Base-by-base conservation (phyloP, 2,888 invertebrate genomes). In the Mythimna ferrago region DNA sequence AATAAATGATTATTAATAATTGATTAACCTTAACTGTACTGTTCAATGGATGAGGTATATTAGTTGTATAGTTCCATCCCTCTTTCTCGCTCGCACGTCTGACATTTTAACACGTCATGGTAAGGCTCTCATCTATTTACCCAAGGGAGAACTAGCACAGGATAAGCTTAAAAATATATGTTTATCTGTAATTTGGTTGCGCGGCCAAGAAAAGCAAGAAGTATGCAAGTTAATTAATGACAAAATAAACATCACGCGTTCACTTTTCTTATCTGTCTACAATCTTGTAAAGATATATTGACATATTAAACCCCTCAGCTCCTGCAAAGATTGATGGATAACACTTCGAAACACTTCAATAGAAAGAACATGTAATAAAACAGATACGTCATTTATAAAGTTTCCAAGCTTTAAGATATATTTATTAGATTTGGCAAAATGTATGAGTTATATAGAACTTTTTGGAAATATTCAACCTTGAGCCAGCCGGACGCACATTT, bases 301-400 rank as follows among this genome's bases (percentile, higher is more conserved):
- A n/a, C 6, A 58, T 6, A 65, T 19, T 60, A 26, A 53, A 44
- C 32, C 32, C 6, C 35, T 54, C 16, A 41, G n/a, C n/a, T 66
- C 14, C 14, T 54, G 66, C 19, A 61, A 21, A 56, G 38, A 67
- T 66, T 57, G 62, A 75, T 61, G 32, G 56, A 61, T 62, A 53
- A 48, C 67, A 35, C 32, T 62, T 61, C 60, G 26, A 35, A 54
- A 68, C 10, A 44, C 56, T 66, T 58, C 35, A 48, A 10, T 48
- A 56, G 14, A 75, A 66, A 6, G 48, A 74, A 54, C 11, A 4
- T 2, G 2, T 48, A 51, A 41, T 66, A 41, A 67, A 61, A 61
- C 56, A 75, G 61, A 76, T 67, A 67, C 14, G 61, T 67, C 53
- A 73, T 38, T 61, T 61, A 74, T 2, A 26, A 72, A 72, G 44